These are phyloP conservation scores for Drosophila tsacasi DNA, from an alignment of 1,140 invertebrate species.

Conservation along the genomic window DNA sequence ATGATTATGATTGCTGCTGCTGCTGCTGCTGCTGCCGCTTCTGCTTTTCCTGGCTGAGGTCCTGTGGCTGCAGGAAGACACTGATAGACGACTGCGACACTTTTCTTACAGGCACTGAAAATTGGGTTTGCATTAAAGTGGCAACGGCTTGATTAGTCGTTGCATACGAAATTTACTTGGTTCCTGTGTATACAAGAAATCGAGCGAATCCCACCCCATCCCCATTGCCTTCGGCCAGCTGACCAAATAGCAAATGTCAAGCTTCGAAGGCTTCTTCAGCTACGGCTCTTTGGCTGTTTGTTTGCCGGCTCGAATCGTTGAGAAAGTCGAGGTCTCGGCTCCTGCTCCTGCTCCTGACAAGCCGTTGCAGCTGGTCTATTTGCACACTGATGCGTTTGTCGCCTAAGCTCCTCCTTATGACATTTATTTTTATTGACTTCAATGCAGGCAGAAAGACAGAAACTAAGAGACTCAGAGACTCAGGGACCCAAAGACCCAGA, in stretches of 20 bases:
- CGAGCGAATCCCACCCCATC: background rate
- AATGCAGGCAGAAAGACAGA: constrained; percentile 27
- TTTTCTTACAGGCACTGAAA: constrained; percentile 60
- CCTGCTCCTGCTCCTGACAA: background rate
- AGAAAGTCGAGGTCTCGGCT: constrained; percentile 8
- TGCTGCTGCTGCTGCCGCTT: background rate
- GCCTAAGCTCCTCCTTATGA: constrained; percentile 78
- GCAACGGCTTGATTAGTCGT: constrained; percentile 59
- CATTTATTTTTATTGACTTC: constrained; percentile 83
- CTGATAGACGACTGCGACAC: constrained; percentile 58
- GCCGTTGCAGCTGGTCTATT: constrained; percentile 48
- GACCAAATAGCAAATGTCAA: constrained; percentile 56
- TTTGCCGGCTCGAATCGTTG: constrained; percentile 56
- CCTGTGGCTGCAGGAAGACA: constrained; percentile 7
- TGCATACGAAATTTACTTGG: constrained; percentile 42
- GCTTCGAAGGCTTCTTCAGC: constrained; percentile 4
- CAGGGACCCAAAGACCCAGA: background rate
- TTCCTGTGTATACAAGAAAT: background rate
- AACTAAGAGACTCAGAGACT: background rate
- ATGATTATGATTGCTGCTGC: constrained; percentile 43
- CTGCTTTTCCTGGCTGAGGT: constrained; percentile 9
- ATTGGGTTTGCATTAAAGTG: constrained; percentile 69
- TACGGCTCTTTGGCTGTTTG: constrained; percentile 37
- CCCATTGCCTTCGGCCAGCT: constrained; percentile 29
- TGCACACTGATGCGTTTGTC: constrained; percentile 62